phyloP scores from a whole-genome alignment of 2,113 vertebrate genomes.

The Chaetodon auriga region DNA sequence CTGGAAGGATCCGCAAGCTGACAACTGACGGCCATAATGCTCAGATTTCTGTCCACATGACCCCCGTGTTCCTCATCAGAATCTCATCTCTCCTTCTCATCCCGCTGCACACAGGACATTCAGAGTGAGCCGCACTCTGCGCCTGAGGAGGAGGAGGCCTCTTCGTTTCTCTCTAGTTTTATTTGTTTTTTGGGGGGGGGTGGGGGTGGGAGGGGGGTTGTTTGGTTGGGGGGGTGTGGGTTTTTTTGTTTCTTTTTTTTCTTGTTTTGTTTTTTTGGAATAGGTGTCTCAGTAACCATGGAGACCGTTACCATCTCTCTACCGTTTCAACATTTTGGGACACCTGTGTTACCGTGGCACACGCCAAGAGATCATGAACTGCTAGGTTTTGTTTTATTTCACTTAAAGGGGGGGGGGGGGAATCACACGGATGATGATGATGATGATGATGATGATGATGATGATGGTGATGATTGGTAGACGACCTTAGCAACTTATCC shows the following conservation, averaged over 20 bases:
- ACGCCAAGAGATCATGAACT: constrained; percentile 79
- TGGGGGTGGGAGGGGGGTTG: neutral
- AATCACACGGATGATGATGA: constrained; percentile 39
- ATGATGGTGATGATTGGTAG: constrained; percentile 54
- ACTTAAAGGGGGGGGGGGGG: constrained; percentile 31
- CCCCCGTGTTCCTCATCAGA: constrained; percentile 52
- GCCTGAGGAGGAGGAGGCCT: constrained; percentile 65
- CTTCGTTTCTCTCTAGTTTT: constrained; percentile 39
- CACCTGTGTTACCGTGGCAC: constrained; percentile 78
- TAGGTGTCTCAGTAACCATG: neutral
- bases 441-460: constrained; percentile 47
- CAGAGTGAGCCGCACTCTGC: constrained; percentile 59
- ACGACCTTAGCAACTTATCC: constrained; percentile 60
- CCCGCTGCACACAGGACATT: constrained; percentile 76
- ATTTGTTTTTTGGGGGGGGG: neutral
- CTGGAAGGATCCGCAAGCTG: constrained; percentile 73
- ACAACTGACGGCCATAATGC: constrained; percentile 63
- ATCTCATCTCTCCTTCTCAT: constrained; percentile 71
- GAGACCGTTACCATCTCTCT: constrained; percentile 75
- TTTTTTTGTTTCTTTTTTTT: neutral
- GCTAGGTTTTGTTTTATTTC: constrained; percentile 76
- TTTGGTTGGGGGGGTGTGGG: neutral
- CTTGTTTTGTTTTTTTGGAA: neutral
- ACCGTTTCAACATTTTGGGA: constrained; percentile 85
- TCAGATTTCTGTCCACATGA: constrained; percentile 62